A percentile compares a stretch with the other conserved stretches of the same genome.
Evolutionary conservation across 1,140 invertebrate species (phyloP).

Genomic region (Platyura marginata): DNA sequence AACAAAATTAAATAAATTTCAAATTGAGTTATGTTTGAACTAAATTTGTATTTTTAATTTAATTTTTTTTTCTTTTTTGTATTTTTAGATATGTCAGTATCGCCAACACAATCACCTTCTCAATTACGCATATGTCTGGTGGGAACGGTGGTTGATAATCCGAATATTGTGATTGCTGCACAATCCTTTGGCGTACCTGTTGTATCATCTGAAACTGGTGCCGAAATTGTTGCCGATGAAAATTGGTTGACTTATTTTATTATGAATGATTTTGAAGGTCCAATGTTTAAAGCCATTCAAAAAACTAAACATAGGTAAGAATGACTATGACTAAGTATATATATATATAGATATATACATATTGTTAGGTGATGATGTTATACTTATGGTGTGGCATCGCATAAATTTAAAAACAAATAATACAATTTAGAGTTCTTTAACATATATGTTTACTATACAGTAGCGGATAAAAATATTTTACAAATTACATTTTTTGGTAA

Average conservation of each 20-base stretch:
- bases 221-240: conserved; percentile 34
- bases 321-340: neutral
- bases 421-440: no score
- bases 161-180: conserved; percentile 31
- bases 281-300: conserved; percentile 40
- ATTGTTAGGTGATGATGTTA: neutral
- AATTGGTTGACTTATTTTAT: conserved; percentile 49
- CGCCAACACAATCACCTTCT: no score
- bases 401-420: no score
- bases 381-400: neutral
- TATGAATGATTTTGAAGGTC: conserved; percentile 45
- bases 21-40: no score
- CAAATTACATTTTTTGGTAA: no score
- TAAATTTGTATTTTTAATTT: no score
- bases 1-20: no score
- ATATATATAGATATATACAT: no score
- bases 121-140: conserved; percentile 42
- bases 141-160: conserved; percentile 31
- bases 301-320: conserved; percentile 41
- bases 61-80: no score
- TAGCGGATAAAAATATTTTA: no score
- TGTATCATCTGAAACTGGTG: conserved; percentile 36
- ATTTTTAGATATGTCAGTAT: no score
- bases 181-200: conserved; percentile 42
- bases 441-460: no score